These are phyloP conservation scores for Mystacides longicornis DNA, from an alignment of 2,888 invertebrate species.

Conservation along the genomic window DNA sequence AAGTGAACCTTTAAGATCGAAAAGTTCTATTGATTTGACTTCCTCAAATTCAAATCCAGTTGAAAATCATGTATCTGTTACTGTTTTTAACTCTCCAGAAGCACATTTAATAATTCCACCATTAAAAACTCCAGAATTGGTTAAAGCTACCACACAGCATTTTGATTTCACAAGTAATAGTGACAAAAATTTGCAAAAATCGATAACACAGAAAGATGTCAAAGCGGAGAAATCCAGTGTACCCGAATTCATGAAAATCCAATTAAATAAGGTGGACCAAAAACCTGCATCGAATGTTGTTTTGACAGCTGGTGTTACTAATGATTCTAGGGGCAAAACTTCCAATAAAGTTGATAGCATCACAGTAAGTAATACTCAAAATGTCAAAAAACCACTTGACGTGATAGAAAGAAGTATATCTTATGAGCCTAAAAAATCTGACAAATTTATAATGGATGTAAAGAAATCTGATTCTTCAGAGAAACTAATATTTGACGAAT, in stretches of 20 bases:
- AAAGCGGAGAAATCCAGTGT: slow-evolving; percentile 43
- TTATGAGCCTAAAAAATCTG: slow-evolving; percentile 20
- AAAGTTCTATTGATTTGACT: neutral
- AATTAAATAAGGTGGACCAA: slow-evolving; percentile 61
- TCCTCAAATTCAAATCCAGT: neutral
- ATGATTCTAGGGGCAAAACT: slow-evolving; percentile 35
- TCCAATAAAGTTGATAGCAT: slow-evolving; percentile 15
- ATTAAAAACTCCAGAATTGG: slow-evolving; percentile 14
- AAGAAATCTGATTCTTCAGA: slow-evolving; percentile 21
- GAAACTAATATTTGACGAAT: slow-evolving; percentile 17
- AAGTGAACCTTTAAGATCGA: neutral
- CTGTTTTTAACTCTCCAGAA: slow-evolving; percentile 15
- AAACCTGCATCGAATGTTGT: slow-evolving; percentile 57
- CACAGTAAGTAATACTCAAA: neutral
- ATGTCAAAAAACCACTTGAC: slow-evolving; percentile 10
- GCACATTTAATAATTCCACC: slow-evolving; percentile 3
- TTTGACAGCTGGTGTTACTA: slow-evolving; percentile 53
- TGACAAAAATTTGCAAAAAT: slow-evolving; percentile 13
- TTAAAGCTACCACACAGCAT: slow-evolving; percentile 11
- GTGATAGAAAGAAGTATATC: slow-evolving; percentile 23
- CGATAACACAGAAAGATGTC: slow-evolving; percentile 15
- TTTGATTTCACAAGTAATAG: slow-evolving; percentile 13
- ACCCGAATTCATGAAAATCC: slow-evolving; percentile 64
- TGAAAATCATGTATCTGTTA: slow-evolving; percentile 23
- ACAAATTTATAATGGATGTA: slow-evolving; percentile 17